phyloP scores from a whole-genome alignment of 2,113 vertebrate genomes.

The Toxotes chatareus region DNA sequence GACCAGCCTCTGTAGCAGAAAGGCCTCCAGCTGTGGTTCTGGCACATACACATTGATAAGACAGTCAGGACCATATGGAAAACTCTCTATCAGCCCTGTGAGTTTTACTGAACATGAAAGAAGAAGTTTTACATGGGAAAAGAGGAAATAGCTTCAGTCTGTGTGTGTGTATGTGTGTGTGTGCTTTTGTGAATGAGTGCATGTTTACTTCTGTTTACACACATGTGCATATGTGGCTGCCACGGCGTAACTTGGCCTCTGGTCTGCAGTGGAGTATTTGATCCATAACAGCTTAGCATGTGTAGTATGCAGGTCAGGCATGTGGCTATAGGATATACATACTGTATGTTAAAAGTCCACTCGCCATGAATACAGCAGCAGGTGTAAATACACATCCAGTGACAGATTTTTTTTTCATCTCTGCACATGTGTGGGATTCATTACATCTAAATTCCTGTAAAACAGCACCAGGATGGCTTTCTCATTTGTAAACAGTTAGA shows the following conservation, averaged over 20 bases:
- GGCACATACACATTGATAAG: constrained; percentile 15
- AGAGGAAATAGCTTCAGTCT: background rate
- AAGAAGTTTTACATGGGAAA: constrained; percentile 3
- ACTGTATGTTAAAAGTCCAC: background rate
- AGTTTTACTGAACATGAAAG: background rate
- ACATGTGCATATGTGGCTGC: background rate
- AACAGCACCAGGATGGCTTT: background rate
- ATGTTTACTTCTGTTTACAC: background rate
- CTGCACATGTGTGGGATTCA: background rate
- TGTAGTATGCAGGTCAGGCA: constrained; percentile 13
- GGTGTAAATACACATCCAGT: background rate
- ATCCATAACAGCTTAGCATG: constrained; percentile 18
- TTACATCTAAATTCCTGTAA: background rate
- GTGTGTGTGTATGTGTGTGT: background rate
- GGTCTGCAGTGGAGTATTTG: background rate
- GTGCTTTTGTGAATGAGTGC: constrained; percentile 9
- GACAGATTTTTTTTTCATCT: constrained; percentile 29
- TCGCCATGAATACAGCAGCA: background rate
- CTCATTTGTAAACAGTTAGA: background rate
- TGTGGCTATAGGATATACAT: constrained; percentile 19
- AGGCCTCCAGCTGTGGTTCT: constrained; percentile 13
- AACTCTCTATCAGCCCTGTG: background rate
- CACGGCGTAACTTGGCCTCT: background rate
- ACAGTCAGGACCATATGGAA: constrained; percentile 1
- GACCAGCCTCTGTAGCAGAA: constrained; percentile 2